Conservation (phyloP, 1,140 invertebrate species). For the Plutomurus gul region DNA sequence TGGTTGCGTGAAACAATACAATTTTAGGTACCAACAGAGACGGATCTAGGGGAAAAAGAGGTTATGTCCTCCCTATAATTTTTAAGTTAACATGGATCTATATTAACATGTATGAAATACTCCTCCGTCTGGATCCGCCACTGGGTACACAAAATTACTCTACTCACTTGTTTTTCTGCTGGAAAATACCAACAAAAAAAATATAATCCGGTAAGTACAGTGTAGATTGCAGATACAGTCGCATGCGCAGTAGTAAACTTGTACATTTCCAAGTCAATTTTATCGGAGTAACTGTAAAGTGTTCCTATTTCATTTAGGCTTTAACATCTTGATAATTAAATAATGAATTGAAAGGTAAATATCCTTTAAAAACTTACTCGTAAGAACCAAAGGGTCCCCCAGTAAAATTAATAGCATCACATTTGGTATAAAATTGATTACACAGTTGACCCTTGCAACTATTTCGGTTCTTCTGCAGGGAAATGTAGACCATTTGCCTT, state of each 20-base stretch:
- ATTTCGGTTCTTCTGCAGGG: neutral
- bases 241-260: neutral
- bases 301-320: too few species aligned
- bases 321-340: neutral
- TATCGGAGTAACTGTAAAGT: too few species aligned
- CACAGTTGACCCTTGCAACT: neutral
- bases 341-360: neutral
- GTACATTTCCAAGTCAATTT: neutral
- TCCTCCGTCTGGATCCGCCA: too few species aligned
- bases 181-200: constrained; percentile 15
- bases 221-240: neutral
- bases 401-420: neutral
- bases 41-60: too few species aligned
- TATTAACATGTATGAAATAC: too few species aligned
- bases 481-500: neutral
- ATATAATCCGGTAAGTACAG: neutral
- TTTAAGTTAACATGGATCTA: too few species aligned
- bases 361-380: neutral
- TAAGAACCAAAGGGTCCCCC: too few species aligned
- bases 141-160: too few species aligned
- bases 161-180: constrained; percentile 12
- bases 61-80: too few species aligned
- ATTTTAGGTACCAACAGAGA: too few species aligned
- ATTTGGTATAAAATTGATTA: neutral
- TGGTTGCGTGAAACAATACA: too few species aligned